Base-by-base conservation (phyloP, 2,888 invertebrate species). In the Amphiduros pacificus region DNA sequence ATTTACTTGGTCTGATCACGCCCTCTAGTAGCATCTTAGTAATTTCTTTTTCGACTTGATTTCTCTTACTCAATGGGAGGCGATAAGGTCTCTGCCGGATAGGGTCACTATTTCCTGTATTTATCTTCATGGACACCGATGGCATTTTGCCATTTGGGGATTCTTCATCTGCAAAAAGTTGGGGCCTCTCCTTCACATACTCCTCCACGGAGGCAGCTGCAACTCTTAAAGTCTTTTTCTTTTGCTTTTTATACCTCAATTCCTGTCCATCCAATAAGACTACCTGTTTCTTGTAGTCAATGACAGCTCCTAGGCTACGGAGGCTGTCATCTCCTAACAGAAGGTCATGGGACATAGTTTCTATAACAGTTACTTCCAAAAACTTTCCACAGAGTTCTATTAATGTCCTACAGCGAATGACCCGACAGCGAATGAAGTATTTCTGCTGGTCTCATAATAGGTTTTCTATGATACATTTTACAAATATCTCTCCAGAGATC, bases 21-120 rank as follows among this genome's bases (percentile, higher is more conserved):
- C 61, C 61, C 11, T 52, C 31, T 24, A 9, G 20, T 32, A 61
- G 22, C 57, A 61, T 55, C 26, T 22, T 44, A 2, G 55, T 51
- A n/a, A 61, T 50, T 28, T 61, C 56, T 2, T 40, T 26, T 11
- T 36, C 31, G 2, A 55, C n/a, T 9, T n/a, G 9, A 2, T 51
- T 29, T 27, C 55, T 17, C 22, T 61, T 61, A 9, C 26, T 26
- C 14, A 52, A n/a, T 2, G 57, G 56, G 6, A 24, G 22, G 26
- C 61, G 6, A 31, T 61, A 61, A 1, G 56, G 32, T 4, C 51
- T 22, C 27, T 61, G 61, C 6, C 24, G 3, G 22, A 61, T 24
- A n/a, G 55, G 61, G 5, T 2, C 5, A 27, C 14, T 20, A 20
- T 32, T 36, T 20, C 51, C 32, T 2, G 29, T 48, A 24, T 56